phyloP scores from a whole-genome alignment of 2,888 invertebrate genomes.

The Sphecodes monilicornis region DNA sequence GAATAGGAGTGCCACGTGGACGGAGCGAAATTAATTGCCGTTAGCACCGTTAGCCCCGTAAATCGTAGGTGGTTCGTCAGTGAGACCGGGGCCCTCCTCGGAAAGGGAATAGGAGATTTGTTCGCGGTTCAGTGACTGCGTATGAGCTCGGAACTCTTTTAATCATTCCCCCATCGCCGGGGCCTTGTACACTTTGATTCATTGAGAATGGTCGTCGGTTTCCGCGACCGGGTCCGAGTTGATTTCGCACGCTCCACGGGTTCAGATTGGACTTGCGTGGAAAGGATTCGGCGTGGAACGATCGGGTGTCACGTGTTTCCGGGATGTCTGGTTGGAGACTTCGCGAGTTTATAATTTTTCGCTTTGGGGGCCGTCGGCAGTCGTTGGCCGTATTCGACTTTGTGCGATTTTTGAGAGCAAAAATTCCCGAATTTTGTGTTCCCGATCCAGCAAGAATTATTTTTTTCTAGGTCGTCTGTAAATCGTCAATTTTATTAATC shows the following conservation, averaged over 20 bases:
- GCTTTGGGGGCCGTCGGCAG: neutral
- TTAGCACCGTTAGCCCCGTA: conserved; percentile 69
- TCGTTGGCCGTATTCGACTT: neutral
- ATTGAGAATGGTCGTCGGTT: neutral
- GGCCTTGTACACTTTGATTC: neutral
- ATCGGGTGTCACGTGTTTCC: neutral
- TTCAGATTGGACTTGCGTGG: neutral
- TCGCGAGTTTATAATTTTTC: neutral
- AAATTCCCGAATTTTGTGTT: neutral
- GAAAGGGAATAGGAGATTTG: conserved; percentile 50
- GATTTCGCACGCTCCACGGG: neutral
- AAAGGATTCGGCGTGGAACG: neutral
- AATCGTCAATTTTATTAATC: no score
- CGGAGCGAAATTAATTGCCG: conserved; percentile 77
- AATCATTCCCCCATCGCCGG: neutral
- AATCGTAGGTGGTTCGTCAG: conserved; percentile 58
- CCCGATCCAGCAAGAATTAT: neutral
- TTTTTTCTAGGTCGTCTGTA: neutral
- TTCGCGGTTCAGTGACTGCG: conserved; percentile 33
- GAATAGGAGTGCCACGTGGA: conserved; percentile 78
- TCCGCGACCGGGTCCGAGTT: neutral
- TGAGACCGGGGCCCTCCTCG: conserved; percentile 40
- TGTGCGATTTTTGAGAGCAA: neutral
- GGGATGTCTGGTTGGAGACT: neutral
- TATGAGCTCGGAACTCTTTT: neutral